phyloP scores from a whole-genome alignment of 2,797 vertebrate species.

The Micrastur ruficollis region DNA sequence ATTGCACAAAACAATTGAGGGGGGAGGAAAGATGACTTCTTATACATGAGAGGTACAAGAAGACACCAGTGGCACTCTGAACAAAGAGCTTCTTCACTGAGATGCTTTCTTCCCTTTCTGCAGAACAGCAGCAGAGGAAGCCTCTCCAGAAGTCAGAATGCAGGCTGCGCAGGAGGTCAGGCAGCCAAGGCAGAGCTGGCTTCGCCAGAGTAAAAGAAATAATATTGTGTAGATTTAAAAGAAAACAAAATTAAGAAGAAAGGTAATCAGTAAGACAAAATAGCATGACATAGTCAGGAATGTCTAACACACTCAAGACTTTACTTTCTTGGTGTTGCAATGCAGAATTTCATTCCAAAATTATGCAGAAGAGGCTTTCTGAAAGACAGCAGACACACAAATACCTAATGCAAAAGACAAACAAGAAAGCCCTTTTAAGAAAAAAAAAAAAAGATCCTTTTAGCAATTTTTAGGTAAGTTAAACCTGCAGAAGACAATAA shows the following conservation, averaged over 20 bases:
- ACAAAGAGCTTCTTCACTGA: background rate
- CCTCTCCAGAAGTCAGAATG: background rate
- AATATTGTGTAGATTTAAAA: background rate
- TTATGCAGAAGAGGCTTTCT: background rate
- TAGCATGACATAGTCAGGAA: background rate
- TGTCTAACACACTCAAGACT: background rate
- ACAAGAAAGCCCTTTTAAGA: background rate
- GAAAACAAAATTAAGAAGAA: background rate
- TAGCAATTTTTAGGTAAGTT: background rate
- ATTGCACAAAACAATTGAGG: background rate
- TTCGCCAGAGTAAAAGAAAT: background rate
- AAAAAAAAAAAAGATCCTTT: background rate
- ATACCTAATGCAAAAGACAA: background rate
- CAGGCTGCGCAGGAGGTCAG: background rate
- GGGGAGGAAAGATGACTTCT: background rate
- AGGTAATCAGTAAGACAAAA: background rate
- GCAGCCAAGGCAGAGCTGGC: background rate
- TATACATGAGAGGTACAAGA: background rate
- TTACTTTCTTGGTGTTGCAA: background rate
- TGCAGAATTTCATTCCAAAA: background rate
- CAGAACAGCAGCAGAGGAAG: background rate
- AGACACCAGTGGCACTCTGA: background rate
- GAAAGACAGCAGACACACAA: background rate
- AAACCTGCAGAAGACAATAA: background rate
- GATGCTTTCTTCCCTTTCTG: background rate